phyloP scores from a whole-genome alignment of 2,888 invertebrate species.

The Leptura quadrifasciata region DNA sequence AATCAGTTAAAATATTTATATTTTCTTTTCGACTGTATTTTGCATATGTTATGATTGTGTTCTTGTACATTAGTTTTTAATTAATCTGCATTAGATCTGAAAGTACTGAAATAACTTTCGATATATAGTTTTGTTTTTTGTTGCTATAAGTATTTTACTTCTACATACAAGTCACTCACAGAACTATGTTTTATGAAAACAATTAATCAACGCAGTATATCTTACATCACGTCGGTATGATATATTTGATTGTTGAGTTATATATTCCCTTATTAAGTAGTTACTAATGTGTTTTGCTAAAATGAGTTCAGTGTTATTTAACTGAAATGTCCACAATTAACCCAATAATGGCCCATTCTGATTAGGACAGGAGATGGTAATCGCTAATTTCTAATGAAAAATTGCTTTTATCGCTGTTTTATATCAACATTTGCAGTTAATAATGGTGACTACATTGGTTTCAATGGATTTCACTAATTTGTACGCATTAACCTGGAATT shows the following conservation, averaged over 20 bases:
- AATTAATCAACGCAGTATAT: neutral
- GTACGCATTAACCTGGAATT: constrained; percentile 17
- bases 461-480: constrained; percentile 33
- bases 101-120: too few species aligned
- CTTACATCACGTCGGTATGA: neutral
- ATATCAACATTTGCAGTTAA: constrained; percentile 28
- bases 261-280: neutral
- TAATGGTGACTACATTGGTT: neutral
- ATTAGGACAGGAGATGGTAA: constrained; percentile 35
- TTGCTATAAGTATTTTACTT: too few species aligned
- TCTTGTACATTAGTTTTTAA: too few species aligned
- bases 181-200: neutral
- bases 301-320: constrained; percentile 18
- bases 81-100: too few species aligned
- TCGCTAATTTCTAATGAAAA: constrained; percentile 39
- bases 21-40: too few species aligned
- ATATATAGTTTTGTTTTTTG: too few species aligned
- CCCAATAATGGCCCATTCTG: constrained; percentile 34
- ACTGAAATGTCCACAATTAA: constrained; percentile 18
- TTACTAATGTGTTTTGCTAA: constrained; percentile 25
- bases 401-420: constrained; percentile 39
- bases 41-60: too few species aligned
- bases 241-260: neutral
- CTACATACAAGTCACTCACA: too few species aligned
- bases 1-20: too few species aligned